phyloP scores from a whole-genome alignment of 2,888 invertebrate species.

The Zaprionus lineosus region DNA sequence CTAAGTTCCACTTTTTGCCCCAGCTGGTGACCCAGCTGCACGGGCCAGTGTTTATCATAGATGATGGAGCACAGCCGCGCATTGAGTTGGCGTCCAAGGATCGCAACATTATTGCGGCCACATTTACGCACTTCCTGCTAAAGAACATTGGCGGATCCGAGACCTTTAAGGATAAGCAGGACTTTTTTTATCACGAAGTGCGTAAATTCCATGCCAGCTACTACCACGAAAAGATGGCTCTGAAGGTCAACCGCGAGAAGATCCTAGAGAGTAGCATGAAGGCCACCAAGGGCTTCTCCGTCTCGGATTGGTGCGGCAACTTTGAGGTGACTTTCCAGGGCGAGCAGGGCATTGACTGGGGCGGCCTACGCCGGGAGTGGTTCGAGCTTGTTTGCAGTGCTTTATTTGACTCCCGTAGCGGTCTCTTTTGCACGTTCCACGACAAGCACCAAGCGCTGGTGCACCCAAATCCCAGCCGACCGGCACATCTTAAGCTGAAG shows the following conservation, averaged over 20 bases:
- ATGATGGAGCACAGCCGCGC: conserved; percentile 95
- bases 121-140: conserved; percentile 94
- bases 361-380: conserved; percentile 96
- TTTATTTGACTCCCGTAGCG: conserved; percentile 92
- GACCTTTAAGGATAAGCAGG: conserved; percentile 93
- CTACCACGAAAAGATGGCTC: conserved; percentile 91
- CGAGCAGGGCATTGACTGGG: conserved; percentile 98
- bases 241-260: conserved; percentile 92
- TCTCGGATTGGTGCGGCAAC: conserved; percentile 97
- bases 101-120: conserved; percentile 95
- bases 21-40: conserved; percentile 82
- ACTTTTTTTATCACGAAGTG: conserved; percentile 91
- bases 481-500: conserved; percentile 90
- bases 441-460: conserved; percentile 94
- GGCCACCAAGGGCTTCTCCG: conserved; percentile 91
- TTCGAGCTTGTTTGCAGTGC: conserved; percentile 94
- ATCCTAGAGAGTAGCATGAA: conserved; percentile 92
- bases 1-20: conserved; percentile 90
- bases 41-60: conserved; percentile 89
- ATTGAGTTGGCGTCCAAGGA: conserved; percentile 92
- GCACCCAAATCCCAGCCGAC: conserved; percentile 93
- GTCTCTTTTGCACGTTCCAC: conserved; percentile 92
- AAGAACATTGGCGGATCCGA: conserved; percentile 98
- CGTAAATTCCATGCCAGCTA: conserved; percentile 93
- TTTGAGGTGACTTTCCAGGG: conserved; percentile 96